Evolutionary conservation across 2,797 vertebrate genomes (phyloP).

Genomic region (Neosilurus mollespiculum): DNA sequence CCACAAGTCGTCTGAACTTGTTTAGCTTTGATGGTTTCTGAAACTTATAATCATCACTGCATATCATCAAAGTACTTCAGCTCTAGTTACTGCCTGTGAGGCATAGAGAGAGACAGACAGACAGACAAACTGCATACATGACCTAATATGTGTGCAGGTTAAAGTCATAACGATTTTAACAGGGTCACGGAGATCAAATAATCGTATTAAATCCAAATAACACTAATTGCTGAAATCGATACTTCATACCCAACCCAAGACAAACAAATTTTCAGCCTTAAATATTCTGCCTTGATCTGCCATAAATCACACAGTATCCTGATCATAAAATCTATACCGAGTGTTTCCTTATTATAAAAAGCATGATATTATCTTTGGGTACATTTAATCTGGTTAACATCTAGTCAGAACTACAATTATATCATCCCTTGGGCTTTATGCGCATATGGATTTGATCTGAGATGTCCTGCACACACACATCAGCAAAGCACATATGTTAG

Average conservation of each 20-base stretch:
- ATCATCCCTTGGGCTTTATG: background rate
- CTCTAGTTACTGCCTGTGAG: slow-evolving; percentile 22
- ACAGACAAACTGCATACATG: background rate
- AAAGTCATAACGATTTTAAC: slow-evolving; percentile 44
- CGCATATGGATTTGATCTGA: slow-evolving; percentile 39
- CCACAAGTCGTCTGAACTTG: slow-evolving; percentile 12
- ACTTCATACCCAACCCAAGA: slow-evolving; percentile 14
- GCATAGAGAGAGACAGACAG: background rate
- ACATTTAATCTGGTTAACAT: background rate
- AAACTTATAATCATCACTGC: slow-evolving; percentile 26
- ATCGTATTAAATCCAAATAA: slow-evolving; percentile 56
- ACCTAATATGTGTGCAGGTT: slow-evolving; percentile 28
- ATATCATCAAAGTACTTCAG: background rate
- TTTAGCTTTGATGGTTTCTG: slow-evolving; percentile 4
- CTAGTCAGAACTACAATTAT: background rate
- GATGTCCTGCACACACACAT: slow-evolving; percentile 58
- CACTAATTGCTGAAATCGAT: slow-evolving; percentile 22
- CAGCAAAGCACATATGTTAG: slow-evolving; percentile 67
- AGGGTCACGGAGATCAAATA: slow-evolving; percentile 49
- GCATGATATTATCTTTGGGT: background rate
- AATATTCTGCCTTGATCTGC: background rate
- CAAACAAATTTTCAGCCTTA: background rate
- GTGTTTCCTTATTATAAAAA: background rate
- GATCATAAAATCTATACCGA: background rate
- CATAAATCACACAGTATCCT: slow-evolving; percentile 37